Conservation (phyloP, 2,888 invertebrate species). For the Cosmia trapezina region DNA sequence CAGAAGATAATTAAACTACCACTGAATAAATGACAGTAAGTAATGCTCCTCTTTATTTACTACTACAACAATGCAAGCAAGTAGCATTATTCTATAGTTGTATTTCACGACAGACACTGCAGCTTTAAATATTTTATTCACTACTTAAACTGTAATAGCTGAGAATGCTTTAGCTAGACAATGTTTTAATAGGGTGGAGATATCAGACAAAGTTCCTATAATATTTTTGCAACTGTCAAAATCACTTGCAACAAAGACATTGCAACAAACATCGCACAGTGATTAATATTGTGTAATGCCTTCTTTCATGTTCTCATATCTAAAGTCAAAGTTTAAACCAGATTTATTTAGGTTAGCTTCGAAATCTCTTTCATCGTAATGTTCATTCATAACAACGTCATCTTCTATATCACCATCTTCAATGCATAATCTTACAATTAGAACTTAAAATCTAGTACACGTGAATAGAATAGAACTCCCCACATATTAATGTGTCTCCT, state of each 20-base stretch:
- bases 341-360: neutral
- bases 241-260: neutral
- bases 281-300: neutral
- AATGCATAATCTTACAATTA: neutral
- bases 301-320: neutral
- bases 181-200: slow-evolving; percentile 6
- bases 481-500: slow-evolving; percentile 22
- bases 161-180: slow-evolving; percentile 5
- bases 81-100: neutral
- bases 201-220: too few species aligned
- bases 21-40: too few species aligned
- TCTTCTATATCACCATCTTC: neutral
- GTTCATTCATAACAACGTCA: neutral
- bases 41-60: too few species aligned
- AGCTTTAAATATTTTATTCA: slow-evolving; percentile 28
- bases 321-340: neutral
- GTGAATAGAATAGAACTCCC: slow-evolving; percentile 27
- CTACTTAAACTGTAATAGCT: slow-evolving; percentile 14
- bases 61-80: neutral
- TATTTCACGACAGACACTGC: slow-evolving; percentile 22
- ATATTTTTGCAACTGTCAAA: neutral
- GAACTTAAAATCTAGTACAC: neutral
- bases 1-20: too few species aligned
- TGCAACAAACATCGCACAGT: neutral
- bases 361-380: neutral